Evolutionary conservation across 1,140 invertebrate species (phyloP).

Genomic region (Bombus terrestris): DNA sequence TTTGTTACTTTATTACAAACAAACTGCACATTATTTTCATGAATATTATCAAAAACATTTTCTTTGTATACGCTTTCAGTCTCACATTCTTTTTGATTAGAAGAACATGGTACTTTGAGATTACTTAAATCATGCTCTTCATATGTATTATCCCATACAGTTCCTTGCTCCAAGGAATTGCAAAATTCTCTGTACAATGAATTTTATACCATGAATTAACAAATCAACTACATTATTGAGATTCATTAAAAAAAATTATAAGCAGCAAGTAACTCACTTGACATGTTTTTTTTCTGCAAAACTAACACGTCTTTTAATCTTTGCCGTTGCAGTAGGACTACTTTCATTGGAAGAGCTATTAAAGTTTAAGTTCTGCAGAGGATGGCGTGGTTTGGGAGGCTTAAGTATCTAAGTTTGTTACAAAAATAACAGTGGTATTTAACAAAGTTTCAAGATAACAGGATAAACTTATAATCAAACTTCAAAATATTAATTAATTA

Average conservation of each 20-base stretch:
- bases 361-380: conserved; percentile 63
- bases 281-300: conserved; percentile 76
- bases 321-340: conserved; percentile 49
- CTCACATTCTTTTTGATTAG: conserved; percentile 6
- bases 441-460: not conserved
- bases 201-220: conserved; percentile 28
- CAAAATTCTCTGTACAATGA: conserved; percentile 72
- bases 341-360: conserved; percentile 56
- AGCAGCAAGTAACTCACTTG: conserved; percentile 64
- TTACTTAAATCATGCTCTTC: conserved; percentile 71
- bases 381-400: conserved; percentile 61
- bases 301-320: conserved; percentile 70
- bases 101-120: conserved; percentile 28
- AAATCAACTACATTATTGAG: not conserved
- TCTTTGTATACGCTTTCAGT: not conserved
- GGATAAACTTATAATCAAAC: conserved; percentile 8
- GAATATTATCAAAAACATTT: not conserved
- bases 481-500: not conserved
- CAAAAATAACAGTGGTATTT: conserved; percentile 21
- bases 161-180: conserved; percentile 72
- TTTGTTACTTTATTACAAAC: not conserved
- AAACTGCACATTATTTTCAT: conserved; percentile 1
- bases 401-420: conserved; percentile 67
- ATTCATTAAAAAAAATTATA: not conserved
- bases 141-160: conserved; percentile 74